These are phyloP conservation scores for Sinocyclocheilus maitianheensis DNA, from an alignment of 2,113 vertebrate species.

Conservation along the genomic window DNA sequence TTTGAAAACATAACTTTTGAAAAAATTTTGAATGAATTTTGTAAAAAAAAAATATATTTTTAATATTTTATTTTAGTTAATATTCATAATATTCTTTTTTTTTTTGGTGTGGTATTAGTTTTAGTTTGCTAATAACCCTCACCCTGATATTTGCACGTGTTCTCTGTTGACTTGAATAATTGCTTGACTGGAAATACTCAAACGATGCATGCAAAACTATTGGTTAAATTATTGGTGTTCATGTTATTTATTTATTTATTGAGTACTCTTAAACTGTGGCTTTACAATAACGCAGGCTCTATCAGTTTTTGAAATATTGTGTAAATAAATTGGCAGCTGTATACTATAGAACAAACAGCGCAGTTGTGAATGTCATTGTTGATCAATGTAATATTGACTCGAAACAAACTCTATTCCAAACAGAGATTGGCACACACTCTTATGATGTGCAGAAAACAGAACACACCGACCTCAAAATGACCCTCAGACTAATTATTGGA, in stretches of 20 bases:
- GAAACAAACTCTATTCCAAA: background rate
- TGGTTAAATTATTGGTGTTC: background rate
- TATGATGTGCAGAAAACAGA: background rate
- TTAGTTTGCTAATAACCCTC: background rate
- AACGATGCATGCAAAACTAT: background rate
- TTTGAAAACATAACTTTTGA: too few species aligned
- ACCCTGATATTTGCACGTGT: background rate
- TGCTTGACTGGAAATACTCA: background rate
- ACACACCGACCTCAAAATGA: background rate
- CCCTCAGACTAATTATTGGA: background rate
- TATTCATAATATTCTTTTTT: too few species aligned
- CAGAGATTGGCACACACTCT: background rate
- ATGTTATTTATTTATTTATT: background rate
- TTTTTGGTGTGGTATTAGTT: background rate
- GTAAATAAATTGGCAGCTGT: background rate
- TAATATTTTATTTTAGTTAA: background rate
- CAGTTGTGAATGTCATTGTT: background rate
- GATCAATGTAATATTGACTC: background rate
- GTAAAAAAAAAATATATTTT: background rate
- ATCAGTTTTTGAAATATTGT: background rate
- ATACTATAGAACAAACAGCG: background rate
- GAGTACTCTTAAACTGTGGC: background rate
- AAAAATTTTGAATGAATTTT: background rate
- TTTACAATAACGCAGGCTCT: background rate
- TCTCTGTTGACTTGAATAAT: background rate